Conservation (phyloP, 2,113 vertebrate species). For the Dipodomys spectabilis region DNA sequence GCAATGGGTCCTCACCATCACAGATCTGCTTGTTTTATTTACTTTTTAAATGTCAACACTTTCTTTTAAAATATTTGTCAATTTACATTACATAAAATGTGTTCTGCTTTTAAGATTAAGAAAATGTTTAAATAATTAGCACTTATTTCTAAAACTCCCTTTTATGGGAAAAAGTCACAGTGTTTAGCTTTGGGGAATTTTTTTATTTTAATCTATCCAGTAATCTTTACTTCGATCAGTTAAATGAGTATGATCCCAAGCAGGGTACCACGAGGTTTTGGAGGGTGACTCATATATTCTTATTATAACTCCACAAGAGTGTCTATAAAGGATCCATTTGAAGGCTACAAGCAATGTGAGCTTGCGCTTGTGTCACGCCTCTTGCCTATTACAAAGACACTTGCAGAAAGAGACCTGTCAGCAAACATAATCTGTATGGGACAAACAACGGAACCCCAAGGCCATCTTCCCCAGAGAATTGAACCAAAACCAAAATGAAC, state of each 20-base stretch:
- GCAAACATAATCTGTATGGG: background rate
- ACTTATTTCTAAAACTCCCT: constrained; percentile 42
- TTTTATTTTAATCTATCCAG: constrained; percentile 47
- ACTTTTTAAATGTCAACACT: constrained; percentile 1
- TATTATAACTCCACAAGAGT: constrained; percentile 26
- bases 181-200: background rate
- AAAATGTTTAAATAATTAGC: constrained; percentile 36
- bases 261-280: constrained; percentile 20
- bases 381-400: background rate
- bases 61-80: constrained; percentile 49
- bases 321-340: background rate
- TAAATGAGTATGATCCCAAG: constrained; percentile 59
- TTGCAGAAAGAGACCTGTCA: background rate
- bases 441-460: background rate
- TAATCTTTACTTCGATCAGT: constrained; percentile 53
- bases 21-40: constrained; percentile 45
- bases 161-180: background rate
- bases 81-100: constrained; percentile 24
- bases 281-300: constrained; percentile 34
- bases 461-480: background rate
- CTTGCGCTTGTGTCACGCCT: background rate
- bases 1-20: constrained; percentile 32
- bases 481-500: background rate
- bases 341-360: background rate
- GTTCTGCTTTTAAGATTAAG: constrained; percentile 53